Conservation (phyloP, 2,113 vertebrate species). For the Micronisus gabar region DNA sequence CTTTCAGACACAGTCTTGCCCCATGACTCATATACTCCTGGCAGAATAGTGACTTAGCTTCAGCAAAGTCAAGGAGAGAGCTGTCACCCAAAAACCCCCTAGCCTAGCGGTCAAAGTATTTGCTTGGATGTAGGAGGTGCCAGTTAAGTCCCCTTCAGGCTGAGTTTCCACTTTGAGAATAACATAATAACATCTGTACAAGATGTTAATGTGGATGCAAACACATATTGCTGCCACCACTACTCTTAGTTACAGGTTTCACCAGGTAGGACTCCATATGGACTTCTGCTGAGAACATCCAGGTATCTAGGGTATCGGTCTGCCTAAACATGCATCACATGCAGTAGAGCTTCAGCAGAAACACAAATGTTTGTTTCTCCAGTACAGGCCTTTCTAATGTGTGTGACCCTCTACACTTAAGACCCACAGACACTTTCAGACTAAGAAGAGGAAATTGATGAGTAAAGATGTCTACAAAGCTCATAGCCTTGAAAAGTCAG, state of each 20-base stretch:
- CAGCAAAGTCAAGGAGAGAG: slow-evolving; percentile 9
- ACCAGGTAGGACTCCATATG: neutral
- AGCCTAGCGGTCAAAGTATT: neutral
- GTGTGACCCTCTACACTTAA: neutral
- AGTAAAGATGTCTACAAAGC: neutral
- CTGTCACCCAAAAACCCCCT: slow-evolving; percentile 12
- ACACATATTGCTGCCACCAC: neutral
- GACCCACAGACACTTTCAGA: neutral
- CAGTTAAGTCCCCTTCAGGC: neutral
- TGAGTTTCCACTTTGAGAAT: neutral
- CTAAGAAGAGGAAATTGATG: neutral
- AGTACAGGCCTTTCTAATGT: neutral
- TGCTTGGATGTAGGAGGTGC: neutral
- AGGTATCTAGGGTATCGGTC: neutral
- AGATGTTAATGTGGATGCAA: neutral
- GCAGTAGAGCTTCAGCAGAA: neutral
- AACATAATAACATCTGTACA: neutral
- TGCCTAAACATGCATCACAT: neutral
- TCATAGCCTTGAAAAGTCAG: neutral
- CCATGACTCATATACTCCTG: slow-evolving; percentile 57
- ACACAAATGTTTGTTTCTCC: neutral
- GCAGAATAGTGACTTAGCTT: slow-evolving; percentile 20
- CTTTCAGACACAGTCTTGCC: slow-evolving; percentile 43
- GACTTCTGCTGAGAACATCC: neutral
- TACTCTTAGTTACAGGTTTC: neutral